Evolutionary conservation across 1,140 invertebrate species (phyloP).

Genomic region (Alviniconcha marisindica): DNA sequence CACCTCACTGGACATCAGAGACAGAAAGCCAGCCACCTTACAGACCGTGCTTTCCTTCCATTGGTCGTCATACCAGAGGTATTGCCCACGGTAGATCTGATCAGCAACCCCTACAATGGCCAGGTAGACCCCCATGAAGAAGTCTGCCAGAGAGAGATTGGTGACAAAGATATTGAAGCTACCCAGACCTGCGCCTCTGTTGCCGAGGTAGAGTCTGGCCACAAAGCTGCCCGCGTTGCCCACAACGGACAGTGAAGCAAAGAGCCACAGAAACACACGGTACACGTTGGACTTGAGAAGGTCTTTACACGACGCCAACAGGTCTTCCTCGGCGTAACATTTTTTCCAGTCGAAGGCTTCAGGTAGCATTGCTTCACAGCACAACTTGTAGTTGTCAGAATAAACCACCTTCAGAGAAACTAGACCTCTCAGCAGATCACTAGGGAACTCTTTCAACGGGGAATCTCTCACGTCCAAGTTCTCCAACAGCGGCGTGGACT

Average conservation of each 20-base stretch:
- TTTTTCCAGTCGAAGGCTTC: background rate
- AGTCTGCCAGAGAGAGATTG: too few species aligned
- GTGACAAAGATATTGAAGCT: too few species aligned
- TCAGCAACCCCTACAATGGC: too few species aligned
- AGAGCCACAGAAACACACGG: slow-evolving; percentile 52
- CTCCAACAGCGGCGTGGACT: background rate
- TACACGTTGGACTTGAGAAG: slow-evolving; percentile 45
- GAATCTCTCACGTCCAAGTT: background rate
- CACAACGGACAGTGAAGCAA: slow-evolving; percentile 48
- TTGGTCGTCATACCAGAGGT: too few species aligned
- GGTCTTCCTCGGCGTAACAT: slow-evolving; percentile 34
- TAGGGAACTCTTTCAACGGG: background rate
- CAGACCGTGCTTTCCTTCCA: too few species aligned
- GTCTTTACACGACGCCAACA: slow-evolving; percentile 56
- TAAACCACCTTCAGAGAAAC: background rate
- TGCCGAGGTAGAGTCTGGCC: slow-evolving; percentile 35
- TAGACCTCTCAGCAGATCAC: background rate
- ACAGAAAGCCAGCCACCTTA: too few species aligned
- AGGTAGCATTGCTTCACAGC: slow-evolving; percentile 20
- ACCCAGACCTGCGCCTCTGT: too few species aligned
- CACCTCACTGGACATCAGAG: too few species aligned
- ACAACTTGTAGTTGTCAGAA: slow-evolving; percentile 22
- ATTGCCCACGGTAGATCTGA: too few species aligned
- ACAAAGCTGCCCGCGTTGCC: slow-evolving; percentile 51
- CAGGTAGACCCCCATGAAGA: too few species aligned